Evolutionary conservation across 2,113 vertebrate species (phyloP), one percentile per base, ranked within the genome.

Genomic region (Lagopus muta): DNA sequence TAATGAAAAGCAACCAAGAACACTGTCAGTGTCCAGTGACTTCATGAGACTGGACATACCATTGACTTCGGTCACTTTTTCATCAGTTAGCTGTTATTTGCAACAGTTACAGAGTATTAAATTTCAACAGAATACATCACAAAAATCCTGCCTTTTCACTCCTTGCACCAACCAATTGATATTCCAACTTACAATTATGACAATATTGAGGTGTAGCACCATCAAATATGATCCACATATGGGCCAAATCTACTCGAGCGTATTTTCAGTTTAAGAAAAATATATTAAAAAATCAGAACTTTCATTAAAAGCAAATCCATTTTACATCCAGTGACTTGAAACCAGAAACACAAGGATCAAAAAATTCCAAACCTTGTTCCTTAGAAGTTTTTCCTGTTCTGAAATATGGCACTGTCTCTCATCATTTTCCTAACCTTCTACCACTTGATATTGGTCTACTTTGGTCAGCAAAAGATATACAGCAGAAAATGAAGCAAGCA

Each of bases 211-310:
- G n/a, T 11, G 32, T 6, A 84, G 25, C 43, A 60, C 45, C 60
- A 74, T 48, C 34, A 74, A 88, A 83, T 80, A 83, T 0, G 4
- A 28, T 67, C 65, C 61, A 74, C 34, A 48, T 16, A 71, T 8
- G 17, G 57, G 80, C 32, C 8, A 9, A 20, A 79, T 22, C 30
- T 34, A 74, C 50, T 19, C 38, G 60, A 70, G 20, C 12, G 24
- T 76, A 36, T 66, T 82, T 83, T 82, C 82, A 67, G 28, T 78
- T 93, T 47, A 71, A 88, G 90, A 42, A 6, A 71, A 91, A 2
- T 19, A 71, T 90, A 2, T n/a, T 40, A 89, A 34, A 10, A 27
- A 18, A 38, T 28, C 38, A 27, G 1, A 28, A 16, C 34, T 58
- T 72, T 61, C 28, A 80, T 45, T 73, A 71, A 24, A 77, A 55